phyloP scores from a whole-genome alignment of 2,113 vertebrate species.

The Dryoscopus gambensis region DNA sequence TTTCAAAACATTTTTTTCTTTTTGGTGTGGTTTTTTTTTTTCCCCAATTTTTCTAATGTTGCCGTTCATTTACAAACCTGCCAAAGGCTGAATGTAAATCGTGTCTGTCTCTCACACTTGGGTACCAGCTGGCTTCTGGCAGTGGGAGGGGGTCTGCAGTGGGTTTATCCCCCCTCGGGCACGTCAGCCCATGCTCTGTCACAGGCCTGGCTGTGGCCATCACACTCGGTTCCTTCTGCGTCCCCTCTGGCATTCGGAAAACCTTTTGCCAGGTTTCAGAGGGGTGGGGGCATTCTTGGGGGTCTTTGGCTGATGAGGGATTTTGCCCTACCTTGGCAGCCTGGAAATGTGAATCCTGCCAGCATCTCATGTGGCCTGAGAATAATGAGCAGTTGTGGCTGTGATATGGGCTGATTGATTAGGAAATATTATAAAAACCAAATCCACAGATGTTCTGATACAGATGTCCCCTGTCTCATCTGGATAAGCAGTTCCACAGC shows the following conservation, averaged over 20 bases:
- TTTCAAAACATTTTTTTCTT: not conserved
- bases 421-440: not conserved
- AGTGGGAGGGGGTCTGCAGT: too few species aligned
- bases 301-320: not conserved
- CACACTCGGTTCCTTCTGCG: fast-evolving
- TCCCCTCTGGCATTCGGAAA: not conserved
- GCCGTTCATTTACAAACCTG: not conserved
- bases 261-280: not conserved
- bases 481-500: not conserved
- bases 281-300: not conserved
- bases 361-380: not conserved
- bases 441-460: not conserved
- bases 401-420: not conserved
- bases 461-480: not conserved
- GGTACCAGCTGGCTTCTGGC: not conserved
- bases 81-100: not conserved
- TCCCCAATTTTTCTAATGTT: not conserved
- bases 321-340: fast-evolving
- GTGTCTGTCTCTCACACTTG: too few species aligned
- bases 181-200: fast-evolving
- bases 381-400: not conserved
- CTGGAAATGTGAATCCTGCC: not conserved
- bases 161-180: not conserved
- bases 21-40: not conserved
- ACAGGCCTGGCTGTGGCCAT: fast-evolving